Base-by-base conservation (phyloP, 2,797 vertebrate species). In the Microcaecilia unicolor region DNA sequence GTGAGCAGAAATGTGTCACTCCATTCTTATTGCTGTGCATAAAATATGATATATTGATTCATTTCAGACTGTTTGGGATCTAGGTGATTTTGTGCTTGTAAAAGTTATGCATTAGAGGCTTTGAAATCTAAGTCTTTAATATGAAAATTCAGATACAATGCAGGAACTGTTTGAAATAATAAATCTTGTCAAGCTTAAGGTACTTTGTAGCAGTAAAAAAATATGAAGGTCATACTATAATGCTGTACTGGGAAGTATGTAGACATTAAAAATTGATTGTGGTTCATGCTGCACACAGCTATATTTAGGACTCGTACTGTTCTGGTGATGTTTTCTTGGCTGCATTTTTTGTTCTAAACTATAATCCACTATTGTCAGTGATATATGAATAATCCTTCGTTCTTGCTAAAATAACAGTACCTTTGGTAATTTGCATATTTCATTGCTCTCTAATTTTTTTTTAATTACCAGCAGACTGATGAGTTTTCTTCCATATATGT, bases 181-280 rank as follows among this genome's bases (percentile, higher is more conserved):
- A 87, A 83, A 80, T 85, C 78, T 88, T 85, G 70, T 78, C 74
- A 79, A 66, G 56, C 42, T 55, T 18, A 44, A 64, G 60, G 40
- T 77, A 68, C 42, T 65, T 70, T 61, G 58, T 66, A 59, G 42
- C 57, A 61, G 37, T 70, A 67, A 77, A 79, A 58, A 37, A 52
- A 85, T 84, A 76, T 72, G 76, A 86, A 86, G 83, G 81, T 89
- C 70, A 67, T 24, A 32, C 57, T 51, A 65, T 75, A 78, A 73
- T 67, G 75, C 32, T 51, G 67, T 79, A 74, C 58, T 76, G 64
- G 64, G 46, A 59, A 62, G 55, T 62, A 49, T 38, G 40, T 55
- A 58, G 38, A 67, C 52, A 62, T 74, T 78, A 79, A 79, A 78
- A 65, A 67, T 46, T 55, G 24, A 41, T 64, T 42, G 28, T 37